Percentiles rank a stretch among this genome's conserved stretches.
These are phyloP conservation scores for Drosophila novamexicana DNA, from an alignment of 1,140 invertebrate genomes.

Conservation along the genomic window DNA sequence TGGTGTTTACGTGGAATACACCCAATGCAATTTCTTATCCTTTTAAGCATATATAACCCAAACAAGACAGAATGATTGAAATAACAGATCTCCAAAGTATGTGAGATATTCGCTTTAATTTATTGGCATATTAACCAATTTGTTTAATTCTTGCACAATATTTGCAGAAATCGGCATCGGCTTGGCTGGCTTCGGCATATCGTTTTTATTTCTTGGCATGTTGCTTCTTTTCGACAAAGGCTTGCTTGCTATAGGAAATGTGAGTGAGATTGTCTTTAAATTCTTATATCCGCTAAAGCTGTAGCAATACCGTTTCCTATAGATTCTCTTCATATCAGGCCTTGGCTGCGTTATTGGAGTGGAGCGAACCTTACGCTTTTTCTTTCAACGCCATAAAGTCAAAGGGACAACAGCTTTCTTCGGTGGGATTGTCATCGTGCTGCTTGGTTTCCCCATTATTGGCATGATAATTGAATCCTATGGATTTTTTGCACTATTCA, in stretches of 20 bases:
- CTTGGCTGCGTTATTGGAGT: conserved; percentile 98
- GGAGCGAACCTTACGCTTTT: conserved; percentile 97
- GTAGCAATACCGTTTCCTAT: conserved; percentile 87
- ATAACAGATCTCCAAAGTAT: conserved; percentile 90
- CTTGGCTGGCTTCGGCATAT: conserved; percentile 97
- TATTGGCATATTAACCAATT: conserved; percentile 1
- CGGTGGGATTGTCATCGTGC: conserved; percentile 96
- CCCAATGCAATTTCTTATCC: conserved; percentile 27
- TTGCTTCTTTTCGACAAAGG: conserved; percentile 99
- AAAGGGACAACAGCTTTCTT: conserved; percentile 97
- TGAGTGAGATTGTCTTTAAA: conserved; percentile 85
- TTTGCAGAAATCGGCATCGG: conserved; percentile 98
- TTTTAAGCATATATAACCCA: conserved; percentile 26
- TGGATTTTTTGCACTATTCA: conserved; percentile 93
- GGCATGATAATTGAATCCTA: conserved; percentile 98
- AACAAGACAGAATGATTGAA: conserved; percentile 87
- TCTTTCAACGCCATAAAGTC: conserved; percentile 98
- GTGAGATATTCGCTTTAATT: conserved; percentile 62
- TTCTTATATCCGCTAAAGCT: neutral
- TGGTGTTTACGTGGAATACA: conserved; percentile 69
- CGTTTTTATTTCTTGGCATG: conserved; percentile 97
- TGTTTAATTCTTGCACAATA: conserved; percentile 28
- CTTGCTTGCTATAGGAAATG: conserved; percentile 99
- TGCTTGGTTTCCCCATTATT: conserved; percentile 97
- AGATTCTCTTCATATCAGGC: conserved; percentile 94